phyloP scores from a whole-genome alignment of 2,113 vertebrate genomes.

The Gulo gulo region DNA sequence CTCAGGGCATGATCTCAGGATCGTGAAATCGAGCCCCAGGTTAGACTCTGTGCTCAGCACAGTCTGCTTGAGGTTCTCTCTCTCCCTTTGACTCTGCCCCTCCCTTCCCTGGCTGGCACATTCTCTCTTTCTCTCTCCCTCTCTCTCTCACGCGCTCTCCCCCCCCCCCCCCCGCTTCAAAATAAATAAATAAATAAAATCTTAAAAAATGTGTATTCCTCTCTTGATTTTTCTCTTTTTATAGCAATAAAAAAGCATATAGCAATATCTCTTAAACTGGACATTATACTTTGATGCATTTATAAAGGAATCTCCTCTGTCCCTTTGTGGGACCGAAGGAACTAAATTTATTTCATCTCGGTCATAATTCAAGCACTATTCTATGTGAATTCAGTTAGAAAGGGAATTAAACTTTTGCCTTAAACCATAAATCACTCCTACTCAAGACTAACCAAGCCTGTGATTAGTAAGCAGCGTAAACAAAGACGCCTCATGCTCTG shows the following conservation, averaged over 20 bases:
- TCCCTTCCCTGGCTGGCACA: neutral
- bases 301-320: neutral
- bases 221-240: slow-evolving; percentile 3
- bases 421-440: slow-evolving; percentile 6
- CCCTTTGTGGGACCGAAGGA: neutral
- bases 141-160: neutral
- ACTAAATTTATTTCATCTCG: neutral
- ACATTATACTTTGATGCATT: neutral
- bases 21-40: neutral
- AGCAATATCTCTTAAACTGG: neutral
- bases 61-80: neutral
- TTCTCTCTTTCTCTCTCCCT: neutral
- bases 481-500: neutral
- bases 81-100: neutral
- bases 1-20: neutral
- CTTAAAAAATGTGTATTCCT: neutral
- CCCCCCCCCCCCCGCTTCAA: neutral
- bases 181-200: neutral
- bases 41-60: neutral
- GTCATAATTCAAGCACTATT: slow-evolving; percentile 1
- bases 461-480: neutral
- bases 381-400: slow-evolving; percentile 22
- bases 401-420: slow-evolving; percentile 13
- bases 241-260: neutral
- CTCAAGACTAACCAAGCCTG: neutral